Evolutionary conservation across 1,140 invertebrate species (phyloP), one percentile per base, ranked within the genome.

Genomic region (Plodia interpunctella): DNA sequence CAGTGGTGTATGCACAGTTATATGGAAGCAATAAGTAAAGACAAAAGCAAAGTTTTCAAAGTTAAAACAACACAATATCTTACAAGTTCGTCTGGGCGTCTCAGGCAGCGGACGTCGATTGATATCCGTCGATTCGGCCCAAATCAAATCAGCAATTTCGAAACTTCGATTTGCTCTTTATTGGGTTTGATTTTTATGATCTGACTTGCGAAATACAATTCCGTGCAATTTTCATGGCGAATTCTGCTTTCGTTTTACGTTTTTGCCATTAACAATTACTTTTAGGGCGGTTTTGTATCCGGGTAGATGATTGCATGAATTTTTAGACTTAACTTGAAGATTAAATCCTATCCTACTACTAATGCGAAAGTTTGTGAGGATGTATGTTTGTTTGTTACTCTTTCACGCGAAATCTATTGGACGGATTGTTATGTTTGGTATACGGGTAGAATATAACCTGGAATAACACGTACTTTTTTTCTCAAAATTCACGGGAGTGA

Each of bases 131-230:
- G 21, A 25, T 25, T 72, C 69, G 60, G 59, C 11, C 60, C 58
- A 74, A 86, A 83, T 81, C 72, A 72, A 83, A 83, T 78, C 66
- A 58, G 55, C 60, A 55, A 74, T 83, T 83, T 77, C 73, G 68
- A 65, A 84, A 87, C 66, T 73, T 75, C 68, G 63, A 78, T 80
- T 80, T 65, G 19, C 49, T 59, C 60, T 76, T 83, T 83, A 79
- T 86, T 76, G 63, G 64, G 72, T 78, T 78, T 74, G 59, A 30
- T 63, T 87, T 87, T 84, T 83, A 81, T 81, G 63, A 66, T 62
- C 50, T 59, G 25, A 38, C 52, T 73, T 73, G 62, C 59, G 63
- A 72, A 72, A 72, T 66, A 35, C 54, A 58, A 60, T 60, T 62
- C 5, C 10, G n/a, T 15, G 38, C 15, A 44, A 44, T 44, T 44